phyloP scores from a whole-genome alignment of 2,113 vertebrate species.

The Carassius gibelio region DNA sequence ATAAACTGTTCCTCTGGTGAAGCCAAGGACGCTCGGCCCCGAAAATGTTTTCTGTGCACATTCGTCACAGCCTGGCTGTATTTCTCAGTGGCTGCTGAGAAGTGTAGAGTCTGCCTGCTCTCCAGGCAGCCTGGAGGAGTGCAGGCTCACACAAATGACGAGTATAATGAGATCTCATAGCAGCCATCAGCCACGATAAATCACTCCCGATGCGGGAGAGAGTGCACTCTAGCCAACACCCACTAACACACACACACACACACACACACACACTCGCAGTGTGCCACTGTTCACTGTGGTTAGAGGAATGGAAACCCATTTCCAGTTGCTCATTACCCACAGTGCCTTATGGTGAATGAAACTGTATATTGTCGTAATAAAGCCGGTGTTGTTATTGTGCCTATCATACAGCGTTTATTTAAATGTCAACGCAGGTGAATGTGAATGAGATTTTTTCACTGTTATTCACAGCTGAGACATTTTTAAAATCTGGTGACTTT shows the following conservation, averaged over 20 bases:
- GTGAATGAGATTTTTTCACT: background rate
- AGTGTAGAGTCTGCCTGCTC: constrained; percentile 41
- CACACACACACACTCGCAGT: constrained; percentile 51
- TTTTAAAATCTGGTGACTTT: background rate
- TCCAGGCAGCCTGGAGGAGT: constrained; percentile 57
- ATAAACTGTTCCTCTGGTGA: background rate
- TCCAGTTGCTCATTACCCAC: constrained; percentile 61
- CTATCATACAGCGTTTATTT: constrained; percentile 28
- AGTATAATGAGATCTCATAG: constrained; percentile 81
- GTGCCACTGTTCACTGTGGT: constrained; percentile 41
- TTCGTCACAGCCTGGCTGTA: constrained; percentile 19
- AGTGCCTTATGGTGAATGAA: constrained; percentile 53
- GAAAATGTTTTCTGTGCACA: constrained; percentile 26
- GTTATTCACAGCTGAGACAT: background rate
- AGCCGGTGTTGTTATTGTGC: background rate
- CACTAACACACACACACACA: constrained; percentile 48
- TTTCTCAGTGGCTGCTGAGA: constrained; percentile 18
- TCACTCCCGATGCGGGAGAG: constrained; percentile 64
- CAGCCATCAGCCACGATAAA: constrained; percentile 77
- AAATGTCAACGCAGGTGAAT: constrained; percentile 1
- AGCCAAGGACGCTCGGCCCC: background rate
- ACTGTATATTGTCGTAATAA: constrained; percentile 38
- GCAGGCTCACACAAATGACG: constrained; percentile 75
- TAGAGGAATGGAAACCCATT: constrained; percentile 72
- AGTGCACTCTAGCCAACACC: constrained; percentile 42